Conservation (phyloP, 2,113 vertebrate species). For the Myodes glareolus region DNA sequence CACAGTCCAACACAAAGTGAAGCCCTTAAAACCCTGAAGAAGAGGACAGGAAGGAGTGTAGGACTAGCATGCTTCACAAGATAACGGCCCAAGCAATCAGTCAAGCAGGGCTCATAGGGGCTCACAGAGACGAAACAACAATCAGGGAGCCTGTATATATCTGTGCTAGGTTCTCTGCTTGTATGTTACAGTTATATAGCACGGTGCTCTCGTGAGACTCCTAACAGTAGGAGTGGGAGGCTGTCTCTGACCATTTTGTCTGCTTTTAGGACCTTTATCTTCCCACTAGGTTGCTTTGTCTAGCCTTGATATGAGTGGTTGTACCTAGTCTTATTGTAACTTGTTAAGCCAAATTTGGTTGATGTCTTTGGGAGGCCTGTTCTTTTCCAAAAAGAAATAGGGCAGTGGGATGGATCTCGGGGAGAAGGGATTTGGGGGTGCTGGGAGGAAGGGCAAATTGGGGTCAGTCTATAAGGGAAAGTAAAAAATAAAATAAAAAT, state of each 20-base stretch:
- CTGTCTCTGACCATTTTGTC: background rate
- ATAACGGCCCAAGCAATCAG: background rate
- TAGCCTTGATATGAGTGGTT: background rate
- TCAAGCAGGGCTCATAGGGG: background rate
- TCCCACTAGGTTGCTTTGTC: background rate
- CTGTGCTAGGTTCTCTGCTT: background rate
- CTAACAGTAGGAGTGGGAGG: background rate
- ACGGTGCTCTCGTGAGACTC: background rate
- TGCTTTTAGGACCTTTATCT: background rate
- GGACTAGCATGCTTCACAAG: background rate
- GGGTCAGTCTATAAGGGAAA: background rate
- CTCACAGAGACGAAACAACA: background rate
- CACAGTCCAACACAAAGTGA: background rate
- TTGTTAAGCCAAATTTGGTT: background rate
- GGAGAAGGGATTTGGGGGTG: background rate
- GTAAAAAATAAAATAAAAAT: background rate
- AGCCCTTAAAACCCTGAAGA: accelerated
- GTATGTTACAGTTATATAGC: background rate
- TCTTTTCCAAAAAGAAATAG: background rate
- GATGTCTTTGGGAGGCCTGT: background rate
- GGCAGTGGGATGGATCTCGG: background rate
- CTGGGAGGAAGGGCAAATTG: background rate
- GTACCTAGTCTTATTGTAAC: background rate
- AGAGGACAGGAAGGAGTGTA: background rate
- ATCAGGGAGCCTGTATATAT: background rate